Evolutionary conservation across 1,140 invertebrate species (phyloP).

Genomic region (Lysiphlebus fabarum): DNA sequence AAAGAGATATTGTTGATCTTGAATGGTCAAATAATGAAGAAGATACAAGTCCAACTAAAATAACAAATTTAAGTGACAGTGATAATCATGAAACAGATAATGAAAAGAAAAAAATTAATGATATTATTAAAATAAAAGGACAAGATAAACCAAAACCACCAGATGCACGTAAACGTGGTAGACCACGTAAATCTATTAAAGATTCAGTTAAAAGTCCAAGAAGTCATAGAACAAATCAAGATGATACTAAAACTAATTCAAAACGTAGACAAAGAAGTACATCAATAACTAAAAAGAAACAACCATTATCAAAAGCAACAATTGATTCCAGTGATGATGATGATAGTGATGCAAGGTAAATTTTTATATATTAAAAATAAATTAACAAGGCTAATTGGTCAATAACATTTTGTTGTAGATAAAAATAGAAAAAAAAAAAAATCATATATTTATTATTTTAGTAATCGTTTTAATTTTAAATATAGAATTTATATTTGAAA

Average conservation of each 20-base stretch:
- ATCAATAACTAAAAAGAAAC: conserved; percentile 38
- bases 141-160: conserved; percentile 49
- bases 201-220: conserved; percentile 45
- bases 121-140: conserved; percentile 35
- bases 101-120: conserved; percentile 36
- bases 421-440: no score
- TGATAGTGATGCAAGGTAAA: conserved; percentile 32
- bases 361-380: conserved; percentile 5
- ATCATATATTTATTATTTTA: no score
- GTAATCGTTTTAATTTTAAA: no score
- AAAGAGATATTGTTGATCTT: conserved; percentile 25
- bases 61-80: conserved; percentile 42
- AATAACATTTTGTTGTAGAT: no score
- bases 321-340: conserved; percentile 41
- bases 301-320: conserved; percentile 37
- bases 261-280: conserved; percentile 35
- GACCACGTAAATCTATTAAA: conserved; percentile 48
- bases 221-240: conserved; percentile 27
- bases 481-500: no score
- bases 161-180: conserved; percentile 48
- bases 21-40: conserved; percentile 43
- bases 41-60: conserved; percentile 32
- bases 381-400: not conserved
- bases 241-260: conserved; percentile 28
- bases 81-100: conserved; percentile 41